Base-by-base conservation (phyloP, 2,888 invertebrate species). In the Acrobasis suavella region DNA sequence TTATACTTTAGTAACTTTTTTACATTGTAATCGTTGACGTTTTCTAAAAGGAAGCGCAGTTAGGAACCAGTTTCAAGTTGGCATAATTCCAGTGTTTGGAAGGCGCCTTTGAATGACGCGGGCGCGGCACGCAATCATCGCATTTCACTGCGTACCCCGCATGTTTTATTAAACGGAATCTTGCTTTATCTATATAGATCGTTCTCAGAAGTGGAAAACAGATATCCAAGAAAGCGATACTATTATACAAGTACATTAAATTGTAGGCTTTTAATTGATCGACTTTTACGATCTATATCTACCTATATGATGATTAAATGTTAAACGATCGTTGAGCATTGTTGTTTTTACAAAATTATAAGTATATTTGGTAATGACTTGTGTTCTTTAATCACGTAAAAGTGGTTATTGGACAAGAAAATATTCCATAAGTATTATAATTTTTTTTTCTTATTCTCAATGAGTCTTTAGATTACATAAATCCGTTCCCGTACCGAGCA, bases 381-480 rank as follows among this genome's bases (percentile, higher is more conserved):
- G 7, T 6, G 32, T 32, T 32, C 5, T 32, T 32, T 32, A 2
- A 32, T 32, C 32, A 32, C 32, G 7, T 0, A 32, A 8, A 32
- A 32, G 32, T 32, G 7, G 2, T 7, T 6, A 32, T 32, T 32
- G 52, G 50, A 61, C 54, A 42, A 58, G 58, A 58, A 46, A 46
- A 17, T 12, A 15, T 58, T 46, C 17, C n/a, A n/a, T n/a, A n/a
- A n/a, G n/a, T n/a, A n/a, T n/a, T n/a, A n/a, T n/a, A n/a, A n/a
- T n/a, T n/a, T n/a, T n/a, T n/a, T n/a, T n/a, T n/a, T n/a, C n/a
- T n/a, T n/a, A n/a, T n/a, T n/a, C 39, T 12, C 54, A 62, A 63
- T 51, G 38, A 16, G 14, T 58, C 69, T 79, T 83, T 84, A 81
- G 83, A 83, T 83, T 74, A 70, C 76, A 68, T 73, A 77, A 67